Evolutionary conservation across 2,888 invertebrate genomes (phyloP), one percentile per base, ranked within the genome.

Genomic region (Oxytorus armatus): DNA sequence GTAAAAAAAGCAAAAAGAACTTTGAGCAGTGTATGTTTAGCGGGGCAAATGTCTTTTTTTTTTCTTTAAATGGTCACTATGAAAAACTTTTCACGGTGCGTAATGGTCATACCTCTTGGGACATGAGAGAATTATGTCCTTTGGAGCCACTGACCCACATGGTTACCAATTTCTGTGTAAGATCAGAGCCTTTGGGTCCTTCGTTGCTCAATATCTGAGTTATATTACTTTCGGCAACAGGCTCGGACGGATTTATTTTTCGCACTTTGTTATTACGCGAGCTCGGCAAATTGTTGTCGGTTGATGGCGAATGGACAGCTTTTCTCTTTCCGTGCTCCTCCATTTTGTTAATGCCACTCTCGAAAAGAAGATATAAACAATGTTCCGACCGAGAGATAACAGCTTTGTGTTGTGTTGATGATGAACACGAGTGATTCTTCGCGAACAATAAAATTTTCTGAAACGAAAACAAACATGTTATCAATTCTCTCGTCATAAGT

Each of bases 131-230:
- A 49, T 72, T 49, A 16, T 47, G 39, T 16, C 73, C 63, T 11
- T 68, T 68, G 7, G 49, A 14, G 1, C 69, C 73, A 11, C 42
- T 39, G 42, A 77, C 21, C 80, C 80, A 80, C 68, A 77, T 77
- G 1, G 72, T 18, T 7, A 80, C 77, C 11, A 80, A 51, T 65
- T 69, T 77, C 14, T 80, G 63, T 1, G 77, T 68, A 42, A 80
- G 49, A 29, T 77, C 69, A 0, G 77, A 47, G 7, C 61, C 72
- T 14, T 66, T 53, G 8, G 63, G 18, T 29, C 36, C n/a, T 51
- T 55, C 49, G 33, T 16, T 18, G 29, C 29, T 42, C 47, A 36
- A 36, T 21, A 23, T 29, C 33, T 47, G 47, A 4, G 25, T 49
- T 55, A 55, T 16, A 8, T 18, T 53, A 39, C 47, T 57, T 25